Evolutionary conservation across 1,140 invertebrate genomes (phyloP).

Genomic region (Coelopa frigida): DNA sequence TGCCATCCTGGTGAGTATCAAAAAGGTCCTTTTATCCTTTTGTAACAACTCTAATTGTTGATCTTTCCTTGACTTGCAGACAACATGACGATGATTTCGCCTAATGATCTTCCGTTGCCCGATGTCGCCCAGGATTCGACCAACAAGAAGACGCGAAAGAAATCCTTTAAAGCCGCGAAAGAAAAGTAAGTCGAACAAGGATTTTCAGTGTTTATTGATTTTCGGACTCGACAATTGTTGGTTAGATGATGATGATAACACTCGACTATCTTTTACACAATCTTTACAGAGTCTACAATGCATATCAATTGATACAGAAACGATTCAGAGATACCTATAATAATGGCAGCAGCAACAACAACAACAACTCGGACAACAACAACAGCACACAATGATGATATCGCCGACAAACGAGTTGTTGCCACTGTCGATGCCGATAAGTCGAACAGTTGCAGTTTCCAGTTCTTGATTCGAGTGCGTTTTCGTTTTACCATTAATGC

Average conservation of each 20-base stretch:
- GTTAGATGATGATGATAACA: conserved; percentile 12
- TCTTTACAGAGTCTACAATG: conserved; percentile 51
- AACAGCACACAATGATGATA: too few species aligned
- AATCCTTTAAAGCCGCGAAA: conserved; percentile 44
- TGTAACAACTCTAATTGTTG: background rate
- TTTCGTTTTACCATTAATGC: too few species aligned
- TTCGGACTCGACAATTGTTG: too few species aligned
- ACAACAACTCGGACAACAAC: conserved; percentile 2
- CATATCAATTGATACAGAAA: conserved; percentile 62
- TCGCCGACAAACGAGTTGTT: too few species aligned
- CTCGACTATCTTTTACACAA: conserved; percentile 3
- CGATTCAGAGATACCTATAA: conserved; percentile 62
- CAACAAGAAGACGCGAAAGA: conserved; percentile 47
- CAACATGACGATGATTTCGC: conserved; percentile 51
- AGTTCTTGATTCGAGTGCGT: too few species aligned
- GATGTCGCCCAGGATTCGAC: conserved; percentile 42
- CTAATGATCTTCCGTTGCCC: conserved; percentile 42
- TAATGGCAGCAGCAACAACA: conserved; percentile 6
- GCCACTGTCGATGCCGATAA: too few species aligned
- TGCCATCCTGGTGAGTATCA: conserved; percentile 62
- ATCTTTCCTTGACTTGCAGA: conserved; percentile 16
- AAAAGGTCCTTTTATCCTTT: conserved; percentile 12
- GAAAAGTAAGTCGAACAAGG: conserved; percentile 26
- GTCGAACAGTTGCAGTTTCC: too few species aligned
- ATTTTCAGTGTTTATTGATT: conserved; percentile 7